Evolutionary conservation across 2,888 invertebrate genomes (phyloP), one percentile per base, ranked within the genome.

Genomic region (Alviniconcha strummeri): DNA sequence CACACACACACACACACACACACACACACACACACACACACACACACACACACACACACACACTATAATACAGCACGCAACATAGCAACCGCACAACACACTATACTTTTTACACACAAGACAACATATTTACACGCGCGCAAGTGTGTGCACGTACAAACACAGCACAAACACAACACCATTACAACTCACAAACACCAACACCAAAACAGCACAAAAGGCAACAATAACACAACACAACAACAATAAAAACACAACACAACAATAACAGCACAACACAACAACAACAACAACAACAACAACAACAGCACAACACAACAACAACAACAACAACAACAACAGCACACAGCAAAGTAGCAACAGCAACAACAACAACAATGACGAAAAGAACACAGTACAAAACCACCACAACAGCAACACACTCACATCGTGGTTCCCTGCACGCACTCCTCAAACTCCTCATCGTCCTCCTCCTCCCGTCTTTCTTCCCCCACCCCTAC

Each of bases 371-470:
- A 19, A 55, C 17, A 77, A 36, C 72, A 11, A 52, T 57, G 19
- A 57, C 77, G n/a, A 56, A 56, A 77, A 9, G 17, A 5, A 77
- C 57, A 56, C 76, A 17, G n/a, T n/a, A 75, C 75, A 75, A 5
- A 3, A 5, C 55, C 11, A 6, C 36, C 55, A 11, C 74, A 52
- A 5, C 8, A 19, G 3, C 76, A 56, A 75, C 75, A 75, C 72
- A 72, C 82, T 82, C 64, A 82, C 82, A 82, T 64, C 5, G 82
- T 77, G 15, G 19, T 76, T 2, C 82, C 82, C 17, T 77, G 4
- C 17, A 82, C 67, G 19, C 67, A 75, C 15, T 60, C 60, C 9
- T 82, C 75, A 54, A 82, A 82, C 56, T 69, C 55, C 56, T 72
- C 81, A 8, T 11, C 19, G n/a, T 55, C 76, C n/a, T 76, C 82